Conservation (phyloP, 2,113 vertebrate genomes). For the Passer domesticus region DNA sequence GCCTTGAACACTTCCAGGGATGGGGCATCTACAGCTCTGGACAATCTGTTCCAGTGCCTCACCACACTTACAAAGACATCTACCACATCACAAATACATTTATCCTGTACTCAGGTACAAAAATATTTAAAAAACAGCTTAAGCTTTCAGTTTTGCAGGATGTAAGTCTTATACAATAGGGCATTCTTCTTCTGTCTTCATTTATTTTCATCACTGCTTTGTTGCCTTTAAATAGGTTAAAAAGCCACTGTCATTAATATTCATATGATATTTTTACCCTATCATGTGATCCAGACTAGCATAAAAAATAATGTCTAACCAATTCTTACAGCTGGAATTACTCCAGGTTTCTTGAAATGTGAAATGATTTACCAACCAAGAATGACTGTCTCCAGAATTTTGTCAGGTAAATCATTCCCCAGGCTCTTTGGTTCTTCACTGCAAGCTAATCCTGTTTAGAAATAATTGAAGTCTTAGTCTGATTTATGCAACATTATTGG, state of each 20-base stretch:
- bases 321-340: conserved; percentile 1
- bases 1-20: background rate
- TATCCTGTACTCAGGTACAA: background rate
- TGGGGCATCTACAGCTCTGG: background rate
- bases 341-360: background rate
- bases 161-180: background rate
- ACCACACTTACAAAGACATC: background rate
- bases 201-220: background rate
- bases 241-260: background rate
- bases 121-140: background rate
- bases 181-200: background rate
- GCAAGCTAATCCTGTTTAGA: conserved; percentile 42
- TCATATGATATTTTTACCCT: background rate
- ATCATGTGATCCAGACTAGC: background rate
- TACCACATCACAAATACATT: background rate
- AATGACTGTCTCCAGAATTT: background rate
- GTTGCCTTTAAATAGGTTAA: background rate
- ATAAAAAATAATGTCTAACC: background rate
- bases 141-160: background rate
- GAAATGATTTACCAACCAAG: conserved; percentile 29
- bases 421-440: conserved; percentile 34
- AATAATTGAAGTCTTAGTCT: conserved; percentile 32
- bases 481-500: conserved; percentile 55
- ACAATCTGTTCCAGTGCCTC: background rate
- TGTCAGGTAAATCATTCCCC: conserved; percentile 3